Conservation (phyloP, 2,797 vertebrate genomes). For the Ficedula albicollis region DNA sequence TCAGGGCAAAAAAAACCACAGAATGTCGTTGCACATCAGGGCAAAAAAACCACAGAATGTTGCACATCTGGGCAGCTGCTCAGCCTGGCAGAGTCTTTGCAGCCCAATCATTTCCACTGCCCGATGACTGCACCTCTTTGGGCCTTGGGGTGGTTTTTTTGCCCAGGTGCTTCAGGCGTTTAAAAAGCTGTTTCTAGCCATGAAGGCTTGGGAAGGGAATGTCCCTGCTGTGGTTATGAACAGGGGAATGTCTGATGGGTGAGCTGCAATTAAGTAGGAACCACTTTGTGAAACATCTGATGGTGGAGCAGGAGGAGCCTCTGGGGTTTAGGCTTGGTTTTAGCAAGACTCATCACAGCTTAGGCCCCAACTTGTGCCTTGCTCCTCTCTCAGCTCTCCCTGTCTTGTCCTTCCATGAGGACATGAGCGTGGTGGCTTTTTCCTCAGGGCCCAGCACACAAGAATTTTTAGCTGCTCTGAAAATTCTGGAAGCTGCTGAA, state of each 20-base stretch:
- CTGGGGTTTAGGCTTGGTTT: background rate
- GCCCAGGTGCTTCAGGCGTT: background rate
- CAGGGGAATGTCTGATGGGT: background rate
- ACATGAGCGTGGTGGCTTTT: fast-evolving
- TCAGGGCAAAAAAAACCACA: too few species aligned
- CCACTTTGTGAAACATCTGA: too few species aligned
- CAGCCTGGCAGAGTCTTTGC: background rate
- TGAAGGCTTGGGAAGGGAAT: background rate
- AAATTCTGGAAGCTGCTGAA: background rate
- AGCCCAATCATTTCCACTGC: background rate
- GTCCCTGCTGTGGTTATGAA: background rate
- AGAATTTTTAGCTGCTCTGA: background rate
- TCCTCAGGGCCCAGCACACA: background rate
- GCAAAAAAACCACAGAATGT: too few species aligned
- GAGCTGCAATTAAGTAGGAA: background rate
- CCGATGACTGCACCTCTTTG: background rate
- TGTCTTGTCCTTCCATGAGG: background rate
- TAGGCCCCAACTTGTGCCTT: background rate
- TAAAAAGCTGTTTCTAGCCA: background rate
- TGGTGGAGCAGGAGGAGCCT: background rate
- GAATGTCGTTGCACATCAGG: too few species aligned
- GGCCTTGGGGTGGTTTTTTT: background rate
- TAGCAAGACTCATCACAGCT: background rate
- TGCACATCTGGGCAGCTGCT: background rate
- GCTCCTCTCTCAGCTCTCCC: background rate